A percentile compares a stretch with the other conserved stretches of the same genome.
Conservation (phyloP, 2,888 invertebrate genomes). For the Caenorhabditis virilis region DNA sequence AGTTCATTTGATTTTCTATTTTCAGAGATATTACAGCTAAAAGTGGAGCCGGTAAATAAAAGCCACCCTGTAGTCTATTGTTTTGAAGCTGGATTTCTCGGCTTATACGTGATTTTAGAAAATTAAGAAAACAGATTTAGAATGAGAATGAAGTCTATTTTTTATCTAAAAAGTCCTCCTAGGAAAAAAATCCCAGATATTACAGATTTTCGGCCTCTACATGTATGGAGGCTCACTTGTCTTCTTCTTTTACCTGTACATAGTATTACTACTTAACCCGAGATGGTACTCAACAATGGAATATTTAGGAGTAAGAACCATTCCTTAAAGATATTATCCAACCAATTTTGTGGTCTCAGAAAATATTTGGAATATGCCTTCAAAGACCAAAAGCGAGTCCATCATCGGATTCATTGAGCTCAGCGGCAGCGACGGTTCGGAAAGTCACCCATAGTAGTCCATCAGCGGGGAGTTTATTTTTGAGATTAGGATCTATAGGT, state of each 20-base stretch:
- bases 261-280: slow-evolving; percentile 59
- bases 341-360: no score
- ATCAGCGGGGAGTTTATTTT: slow-evolving; percentile 63
- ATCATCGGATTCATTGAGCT: slow-evolving; percentile 44
- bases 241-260: slow-evolving; percentile 63
- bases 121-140: no score
- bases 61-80: no score
- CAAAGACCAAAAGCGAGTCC: slow-evolving; percentile 16
- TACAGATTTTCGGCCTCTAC: slow-evolving; percentile 63
- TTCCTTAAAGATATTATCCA: neutral
- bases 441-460: slow-evolving; percentile 62
- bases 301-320: slow-evolving; percentile 14
- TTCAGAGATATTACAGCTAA: no score
- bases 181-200: no score
- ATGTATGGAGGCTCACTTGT: slow-evolving; percentile 62
- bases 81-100: no score
- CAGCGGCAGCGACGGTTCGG: slow-evolving; percentile 54
- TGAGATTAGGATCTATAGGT: slow-evolving; percentile 62
- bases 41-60: no score
- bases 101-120: no score
- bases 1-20: no score
- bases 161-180: no score
- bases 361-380: slow-evolving; percentile 19
- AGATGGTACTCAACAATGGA: slow-evolving; percentile 54
- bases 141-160: no score